Conservation (phyloP, 2,888 invertebrate species). For the Drosophila robusta region DNA sequence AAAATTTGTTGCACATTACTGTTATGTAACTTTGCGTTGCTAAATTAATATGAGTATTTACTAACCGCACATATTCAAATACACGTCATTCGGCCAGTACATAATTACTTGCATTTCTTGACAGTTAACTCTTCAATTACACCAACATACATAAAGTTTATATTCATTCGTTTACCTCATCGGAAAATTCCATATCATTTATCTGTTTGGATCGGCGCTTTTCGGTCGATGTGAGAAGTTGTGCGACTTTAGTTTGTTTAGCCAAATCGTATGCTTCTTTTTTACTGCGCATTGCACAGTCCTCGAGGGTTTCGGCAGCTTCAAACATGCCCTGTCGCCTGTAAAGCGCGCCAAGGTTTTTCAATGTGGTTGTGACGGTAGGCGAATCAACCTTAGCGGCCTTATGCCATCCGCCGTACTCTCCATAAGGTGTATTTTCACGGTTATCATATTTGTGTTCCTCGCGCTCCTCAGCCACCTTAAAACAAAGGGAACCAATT, state of each 20-base stretch:
- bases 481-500: conserved; percentile 84
- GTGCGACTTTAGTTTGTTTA: conserved; percentile 94
- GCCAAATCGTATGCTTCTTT: conserved; percentile 98
- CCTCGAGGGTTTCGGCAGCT: conserved; percentile 99
- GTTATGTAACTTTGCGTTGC: conserved; percentile 1
- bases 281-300: conserved; percentile 97
- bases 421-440: conserved; percentile 94
- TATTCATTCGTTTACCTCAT: conserved; percentile 74
- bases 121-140: conserved; percentile 2
- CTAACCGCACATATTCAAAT: conserved; percentile 9
- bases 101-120: conserved; percentile 9
- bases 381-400: conserved; percentile 99
- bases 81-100: conserved; percentile 1
- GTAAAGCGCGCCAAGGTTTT: conserved; percentile 99
- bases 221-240: conserved; percentile 88
- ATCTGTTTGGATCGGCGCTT: conserved; percentile 87
- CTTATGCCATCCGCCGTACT: conserved; percentile 98
- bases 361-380: conserved; percentile 98
- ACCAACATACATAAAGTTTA: background rate
- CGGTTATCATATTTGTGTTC: conserved; percentile 96
- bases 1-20: background rate
- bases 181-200: conserved; percentile 82
- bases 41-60: conserved; percentile 1
- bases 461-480: conserved; percentile 99
- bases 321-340: conserved; percentile 99